phyloP scores from a whole-genome alignment of 2,797 vertebrate genomes.

The Nothura maculosa region DNA sequence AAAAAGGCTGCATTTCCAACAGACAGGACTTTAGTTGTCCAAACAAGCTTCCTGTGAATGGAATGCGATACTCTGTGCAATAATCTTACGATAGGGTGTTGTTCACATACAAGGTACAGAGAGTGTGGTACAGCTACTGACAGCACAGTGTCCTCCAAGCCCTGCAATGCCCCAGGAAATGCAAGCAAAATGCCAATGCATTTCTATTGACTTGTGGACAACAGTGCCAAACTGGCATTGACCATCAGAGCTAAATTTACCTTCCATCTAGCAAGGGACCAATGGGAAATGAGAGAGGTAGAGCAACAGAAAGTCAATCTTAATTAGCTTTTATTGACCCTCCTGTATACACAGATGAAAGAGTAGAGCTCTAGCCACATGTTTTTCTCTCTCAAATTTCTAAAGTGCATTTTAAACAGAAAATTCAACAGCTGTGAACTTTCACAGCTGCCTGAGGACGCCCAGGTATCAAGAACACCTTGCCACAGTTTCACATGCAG shows the following conservation, averaged over 20 bases:
- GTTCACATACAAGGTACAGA: background rate
- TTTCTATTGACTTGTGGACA: background rate
- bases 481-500: background rate
- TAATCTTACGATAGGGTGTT: background rate
- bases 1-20: background rate
- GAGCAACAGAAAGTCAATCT: background rate
- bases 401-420: background rate
- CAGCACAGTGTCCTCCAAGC: background rate
- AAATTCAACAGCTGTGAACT: no score
- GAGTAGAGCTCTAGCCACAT: background rate
- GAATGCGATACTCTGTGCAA: background rate
- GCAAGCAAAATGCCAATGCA: background rate
- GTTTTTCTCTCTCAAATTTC: background rate
- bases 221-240: background rate
- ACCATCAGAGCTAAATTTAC: background rate
- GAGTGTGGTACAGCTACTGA: background rate
- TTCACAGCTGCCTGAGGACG: background rate
- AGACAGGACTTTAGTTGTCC: background rate
- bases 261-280: background rate
- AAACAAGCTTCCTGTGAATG: background rate
- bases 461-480: background rate
- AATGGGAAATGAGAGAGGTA: background rate
- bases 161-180: background rate
- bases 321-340: conserved; percentile 11
- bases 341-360: background rate